Conservation (phyloP, 1,140 invertebrate species). For the Drosophila tsacasi region DNA sequence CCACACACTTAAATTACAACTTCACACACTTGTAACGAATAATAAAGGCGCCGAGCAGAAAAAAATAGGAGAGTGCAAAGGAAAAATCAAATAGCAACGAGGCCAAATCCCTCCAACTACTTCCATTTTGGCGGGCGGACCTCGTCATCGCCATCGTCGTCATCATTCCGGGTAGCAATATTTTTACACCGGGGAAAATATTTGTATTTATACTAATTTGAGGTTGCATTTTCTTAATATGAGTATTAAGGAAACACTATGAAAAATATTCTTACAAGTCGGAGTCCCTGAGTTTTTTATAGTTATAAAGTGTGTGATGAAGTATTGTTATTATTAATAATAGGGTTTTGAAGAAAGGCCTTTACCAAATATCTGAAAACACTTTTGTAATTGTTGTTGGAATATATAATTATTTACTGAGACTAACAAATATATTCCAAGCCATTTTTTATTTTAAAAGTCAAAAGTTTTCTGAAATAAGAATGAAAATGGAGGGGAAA, state of each 20-base stretch:
- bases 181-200: conserved; percentile 26
- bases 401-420: neutral
- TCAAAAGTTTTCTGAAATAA: neutral
- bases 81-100: conserved; percentile 67
- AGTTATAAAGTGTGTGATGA: too few relatives aligned
- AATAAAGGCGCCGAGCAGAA: conserved; percentile 64
- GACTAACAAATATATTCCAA: too few relatives aligned
- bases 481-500: neutral
- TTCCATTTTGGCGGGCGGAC: conserved; percentile 26
- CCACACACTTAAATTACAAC: conserved; percentile 78
- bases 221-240: neutral
- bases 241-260: neutral
- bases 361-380: neutral
- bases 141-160: conserved; percentile 74
- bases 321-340: too few relatives aligned
- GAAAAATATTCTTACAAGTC: too few relatives aligned
- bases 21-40: conserved; percentile 82
- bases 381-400: neutral
- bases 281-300: too few relatives aligned
- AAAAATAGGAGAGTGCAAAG: conserved; percentile 46
- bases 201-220: neutral
- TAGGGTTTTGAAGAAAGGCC: neutral
- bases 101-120: conserved; percentile 39
- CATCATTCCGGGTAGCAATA: conserved; percentile 62
- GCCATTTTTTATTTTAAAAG: too few relatives aligned